Evolutionary conservation across 2,797 vertebrate genomes (phyloP).

Genomic region (Gymnoscopelus braueri): DNA sequence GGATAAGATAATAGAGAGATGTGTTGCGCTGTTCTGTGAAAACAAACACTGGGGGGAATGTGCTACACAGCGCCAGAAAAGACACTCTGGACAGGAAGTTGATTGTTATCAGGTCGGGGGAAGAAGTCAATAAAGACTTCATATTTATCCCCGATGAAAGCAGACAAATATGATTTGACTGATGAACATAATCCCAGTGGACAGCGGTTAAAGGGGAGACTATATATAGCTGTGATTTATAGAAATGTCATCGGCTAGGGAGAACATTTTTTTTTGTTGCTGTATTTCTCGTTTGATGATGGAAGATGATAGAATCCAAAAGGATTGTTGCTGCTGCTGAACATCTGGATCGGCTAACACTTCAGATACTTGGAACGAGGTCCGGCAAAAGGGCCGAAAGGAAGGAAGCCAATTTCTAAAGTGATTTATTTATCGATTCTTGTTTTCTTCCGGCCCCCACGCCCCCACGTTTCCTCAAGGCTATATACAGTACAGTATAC

Average conservation of each 20-base stretch:
- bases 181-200: conserved; percentile 16
- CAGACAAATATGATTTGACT: conserved; percentile 16
- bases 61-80: conserved; percentile 20
- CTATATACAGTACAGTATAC: no score
- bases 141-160: conserved; percentile 33
- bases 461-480: conserved; percentile 47
- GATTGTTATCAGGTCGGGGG: conserved; percentile 1
- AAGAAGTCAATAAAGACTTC: conserved; percentile 17
- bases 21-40: conserved; percentile 16
- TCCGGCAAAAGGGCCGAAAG: conserved; percentile 49
- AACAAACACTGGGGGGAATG: conserved; percentile 27
- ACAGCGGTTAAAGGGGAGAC: conserved; percentile 18
- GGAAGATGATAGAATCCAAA: conserved; percentile 38
- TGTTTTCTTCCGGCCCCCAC: conserved; percentile 55
- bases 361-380: conserved; percentile 53
- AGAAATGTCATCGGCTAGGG: conserved; percentile 19
- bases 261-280: conserved; percentile 29
- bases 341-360: conserved; percentile 65
- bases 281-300: conserved; percentile 32
- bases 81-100: conserved; percentile 4
- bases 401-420: conserved; percentile 53
- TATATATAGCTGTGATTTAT: conserved; percentile 32
- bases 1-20: conserved; percentile 7
- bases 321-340: conserved; percentile 18
- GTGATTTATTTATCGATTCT: conserved; percentile 69